A percentile compares a stretch with the other conserved stretches of the same genome.
Evolutionary conservation across 2,888 invertebrate species (phyloP).

Genomic region (Pterostichus madidus): DNA sequence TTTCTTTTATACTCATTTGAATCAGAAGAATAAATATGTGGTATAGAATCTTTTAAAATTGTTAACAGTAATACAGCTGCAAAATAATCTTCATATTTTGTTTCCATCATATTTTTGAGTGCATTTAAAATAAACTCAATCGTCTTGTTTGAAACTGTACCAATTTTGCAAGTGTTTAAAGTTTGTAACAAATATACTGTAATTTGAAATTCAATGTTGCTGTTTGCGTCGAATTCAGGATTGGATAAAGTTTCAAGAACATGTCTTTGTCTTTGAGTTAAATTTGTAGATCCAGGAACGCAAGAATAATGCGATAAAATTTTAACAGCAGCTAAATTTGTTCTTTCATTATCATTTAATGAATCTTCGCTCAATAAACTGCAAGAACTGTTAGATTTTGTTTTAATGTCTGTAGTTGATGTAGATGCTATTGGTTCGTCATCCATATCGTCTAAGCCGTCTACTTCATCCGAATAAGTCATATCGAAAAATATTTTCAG

Average conservation of each 20-base stretch:
- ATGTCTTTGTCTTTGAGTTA: conserved; percentile 70
- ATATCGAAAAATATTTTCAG: conserved; percentile 68
- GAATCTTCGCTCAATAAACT: conserved; percentile 49
- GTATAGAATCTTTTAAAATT: conserved; percentile 71
- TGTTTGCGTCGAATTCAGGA: conserved; percentile 70
- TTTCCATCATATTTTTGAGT: conserved; percentile 72
- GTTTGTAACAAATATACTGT: conserved; percentile 74
- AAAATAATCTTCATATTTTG: conserved; percentile 73
- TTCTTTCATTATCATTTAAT: conserved; percentile 63
- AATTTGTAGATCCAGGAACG: conserved; percentile 68
- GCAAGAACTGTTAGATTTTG: conserved; percentile 23
- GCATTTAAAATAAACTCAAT: conserved; percentile 72
- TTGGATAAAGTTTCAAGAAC: conserved; percentile 70
- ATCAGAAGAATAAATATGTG: conserved; percentile 69
- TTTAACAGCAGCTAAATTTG: conserved; percentile 69
- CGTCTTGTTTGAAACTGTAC: conserved; percentile 70
- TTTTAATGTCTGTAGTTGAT: conserved; percentile 22
- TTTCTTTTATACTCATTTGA: conserved; percentile 65
- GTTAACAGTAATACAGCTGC: conserved; percentile 73
- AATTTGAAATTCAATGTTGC: conserved; percentile 71
- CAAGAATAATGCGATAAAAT: conserved; percentile 72
- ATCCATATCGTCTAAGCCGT: conserved; percentile 62
- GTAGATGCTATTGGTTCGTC: conserved; percentile 30
- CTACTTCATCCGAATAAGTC: conserved; percentile 64
- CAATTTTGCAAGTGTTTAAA: conserved; percentile 71